Evolutionary conservation across 2,797 vertebrate genomes (phyloP).

Genomic region (Cichlasoma orientale): DNA sequence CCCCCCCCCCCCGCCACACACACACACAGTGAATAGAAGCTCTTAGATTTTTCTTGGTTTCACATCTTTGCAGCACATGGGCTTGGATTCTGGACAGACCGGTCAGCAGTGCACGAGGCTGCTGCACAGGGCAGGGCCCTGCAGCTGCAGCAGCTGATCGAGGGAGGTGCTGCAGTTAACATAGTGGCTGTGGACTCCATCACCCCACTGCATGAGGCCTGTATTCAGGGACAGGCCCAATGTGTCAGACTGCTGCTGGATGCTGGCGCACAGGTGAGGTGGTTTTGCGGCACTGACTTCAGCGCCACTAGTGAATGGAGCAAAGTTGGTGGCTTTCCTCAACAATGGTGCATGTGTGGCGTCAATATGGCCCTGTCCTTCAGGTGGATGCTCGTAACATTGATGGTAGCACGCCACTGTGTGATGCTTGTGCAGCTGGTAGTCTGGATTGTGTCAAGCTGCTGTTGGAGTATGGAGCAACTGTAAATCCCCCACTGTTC

Average conservation of each 20-base stretch:
- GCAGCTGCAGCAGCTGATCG: constrained; percentile 88
- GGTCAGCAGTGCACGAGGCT: constrained; percentile 91
- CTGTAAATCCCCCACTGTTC: constrained; percentile 91
- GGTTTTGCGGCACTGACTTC: background rate
- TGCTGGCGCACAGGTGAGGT: constrained; percentile 84
- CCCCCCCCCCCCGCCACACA: no score
- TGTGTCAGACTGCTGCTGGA: constrained; percentile 90
- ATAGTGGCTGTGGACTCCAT: constrained; percentile 92
- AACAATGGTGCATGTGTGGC: background rate
- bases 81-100: constrained; percentile 83
- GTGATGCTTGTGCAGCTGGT: constrained; percentile 92
- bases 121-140: constrained; percentile 82
- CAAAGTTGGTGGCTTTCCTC: background rate
- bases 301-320: background rate
- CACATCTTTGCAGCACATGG: constrained; percentile 69
- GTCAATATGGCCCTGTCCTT: background rate
- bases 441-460: constrained; percentile 90
- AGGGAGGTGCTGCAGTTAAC: constrained; percentile 90
- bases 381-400: constrained; percentile 97
- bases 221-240: constrained; percentile 88
- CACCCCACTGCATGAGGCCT: constrained; percentile 93
- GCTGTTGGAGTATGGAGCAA: constrained; percentile 89
- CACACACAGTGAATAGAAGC: background rate
- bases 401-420: constrained; percentile 94
- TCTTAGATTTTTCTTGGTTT: constrained; percentile 11